A percentile compares a stretch with the other conserved stretches of the same genome.
phyloP scores from a whole-genome alignment of 2,888 invertebrate species.

The Aphidius colemani region DNA sequence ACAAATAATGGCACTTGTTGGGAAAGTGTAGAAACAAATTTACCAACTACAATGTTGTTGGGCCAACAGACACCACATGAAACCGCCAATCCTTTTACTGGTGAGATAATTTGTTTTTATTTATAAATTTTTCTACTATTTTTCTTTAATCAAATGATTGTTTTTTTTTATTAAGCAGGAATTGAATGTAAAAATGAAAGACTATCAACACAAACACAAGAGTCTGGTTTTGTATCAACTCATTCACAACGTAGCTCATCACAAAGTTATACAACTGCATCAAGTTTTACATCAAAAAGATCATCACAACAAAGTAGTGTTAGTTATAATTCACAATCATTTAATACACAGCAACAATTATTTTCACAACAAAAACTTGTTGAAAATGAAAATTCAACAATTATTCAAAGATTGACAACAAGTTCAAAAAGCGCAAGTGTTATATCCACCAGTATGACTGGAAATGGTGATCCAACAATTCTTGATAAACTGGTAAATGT shows the following conservation, averaged over 20 bases:
- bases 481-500: conserved; percentile 57
- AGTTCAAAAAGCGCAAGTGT: conserved; percentile 49
- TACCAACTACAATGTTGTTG: conserved; percentile 56
- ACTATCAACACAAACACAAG: conserved; percentile 59
- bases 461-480: conserved; percentile 47
- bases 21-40: conserved; percentile 55
- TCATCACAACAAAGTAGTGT: conserved; percentile 67
- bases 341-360: conserved; percentile 53
- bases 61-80: conserved; percentile 58
- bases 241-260: conserved; percentile 68
- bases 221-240: conserved; percentile 69
- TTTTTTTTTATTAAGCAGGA: conserved; percentile 38
- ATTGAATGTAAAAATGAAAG: conserved; percentile 58
- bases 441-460: conserved; percentile 46
- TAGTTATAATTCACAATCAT: conserved; percentile 57
- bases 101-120: conserved; percentile 38
- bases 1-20: conserved; percentile 55
- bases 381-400: conserved; percentile 50
- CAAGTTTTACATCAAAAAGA: conserved; percentile 63
- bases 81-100: conserved; percentile 54
- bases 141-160: not conserved
- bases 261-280: conserved; percentile 62
- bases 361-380: conserved; percentile 52
- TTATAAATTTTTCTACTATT: not conserved
- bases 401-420: conserved; percentile 49